Percentiles rank a stretch among this genome's conserved stretches.
These are phyloP conservation scores for Aphaenogaster floridana DNA, from an alignment of 1,140 invertebrate species.

Conservation along the genomic window DNA sequence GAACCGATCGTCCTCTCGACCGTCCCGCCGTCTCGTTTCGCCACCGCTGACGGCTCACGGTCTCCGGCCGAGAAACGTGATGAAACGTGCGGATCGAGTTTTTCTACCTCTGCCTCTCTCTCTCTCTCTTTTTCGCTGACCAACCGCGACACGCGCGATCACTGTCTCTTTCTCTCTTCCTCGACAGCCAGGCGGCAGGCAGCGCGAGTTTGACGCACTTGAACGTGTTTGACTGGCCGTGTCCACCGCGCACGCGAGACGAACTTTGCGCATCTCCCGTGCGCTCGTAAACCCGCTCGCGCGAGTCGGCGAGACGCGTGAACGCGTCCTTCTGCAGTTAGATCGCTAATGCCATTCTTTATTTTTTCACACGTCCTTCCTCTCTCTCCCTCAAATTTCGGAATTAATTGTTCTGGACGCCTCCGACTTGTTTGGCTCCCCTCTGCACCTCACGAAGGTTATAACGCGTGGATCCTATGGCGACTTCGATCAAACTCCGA, in stretches of 20 bases:
- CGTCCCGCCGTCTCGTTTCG: background rate
- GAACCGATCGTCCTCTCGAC: conserved; percentile 30
- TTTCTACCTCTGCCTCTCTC: background rate
- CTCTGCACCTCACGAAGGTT: background rate
- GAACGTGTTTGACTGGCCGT: background rate
- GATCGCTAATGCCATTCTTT: background rate
- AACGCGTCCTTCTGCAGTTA: background rate
- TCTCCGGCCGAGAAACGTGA: background rate
- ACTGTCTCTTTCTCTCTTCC: background rate
- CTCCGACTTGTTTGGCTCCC: background rate
- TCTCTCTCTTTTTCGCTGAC: background rate
- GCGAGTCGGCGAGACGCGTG: background rate
- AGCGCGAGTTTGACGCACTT: background rate
- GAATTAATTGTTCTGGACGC: background rate
- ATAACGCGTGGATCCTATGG: background rate
- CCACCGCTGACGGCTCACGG: background rate
- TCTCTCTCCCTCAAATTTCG: background rate
- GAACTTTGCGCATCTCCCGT: conserved; percentile 30
- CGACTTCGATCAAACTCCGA: background rate
- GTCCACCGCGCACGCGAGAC: conserved; percentile 25
- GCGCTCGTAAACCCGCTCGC: background rate
- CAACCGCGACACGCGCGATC: background rate
- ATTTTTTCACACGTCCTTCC: background rate
- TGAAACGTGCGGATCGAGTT: background rate
- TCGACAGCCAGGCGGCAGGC: background rate